Percentiles rank a stretch among this genome's conserved stretches.
phyloP scores from a whole-genome alignment of 1,140 invertebrate genomes.

The Micrasema minimum region DNA sequence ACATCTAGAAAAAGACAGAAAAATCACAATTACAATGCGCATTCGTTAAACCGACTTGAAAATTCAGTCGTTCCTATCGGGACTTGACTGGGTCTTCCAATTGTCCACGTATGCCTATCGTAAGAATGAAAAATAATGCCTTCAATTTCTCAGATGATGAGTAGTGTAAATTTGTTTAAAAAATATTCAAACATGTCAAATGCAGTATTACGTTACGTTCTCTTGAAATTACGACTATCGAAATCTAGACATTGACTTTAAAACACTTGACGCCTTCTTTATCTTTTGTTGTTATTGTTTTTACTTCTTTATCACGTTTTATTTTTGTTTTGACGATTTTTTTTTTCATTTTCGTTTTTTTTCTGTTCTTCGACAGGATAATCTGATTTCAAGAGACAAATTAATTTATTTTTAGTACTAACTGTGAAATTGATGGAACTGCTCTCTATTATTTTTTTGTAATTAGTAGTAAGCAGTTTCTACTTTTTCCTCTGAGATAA shows the following conservation, averaged over 20 bases:
- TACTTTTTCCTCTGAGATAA: neutral
- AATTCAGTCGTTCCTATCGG: neutral
- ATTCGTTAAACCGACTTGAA: neutral
- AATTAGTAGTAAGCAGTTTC: neutral
- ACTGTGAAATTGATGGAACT: neutral
- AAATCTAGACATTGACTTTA: neutral
- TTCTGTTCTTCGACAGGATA: no score
- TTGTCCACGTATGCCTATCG: neutral
- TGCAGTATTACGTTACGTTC: neutral
- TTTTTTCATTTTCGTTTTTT: conserved; percentile 9
- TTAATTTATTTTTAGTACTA: conserved; percentile 25
- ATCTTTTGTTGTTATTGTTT: neutral
- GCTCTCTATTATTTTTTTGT: conserved; percentile 21
- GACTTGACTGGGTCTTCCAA: neutral
- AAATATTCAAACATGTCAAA: neutral
- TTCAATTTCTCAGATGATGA: neutral
- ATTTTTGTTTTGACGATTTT: neutral
- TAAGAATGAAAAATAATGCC: neutral
- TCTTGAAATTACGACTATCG: neutral
- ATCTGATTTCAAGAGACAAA: neutral
- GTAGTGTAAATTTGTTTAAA: neutral
- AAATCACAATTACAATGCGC: no score
- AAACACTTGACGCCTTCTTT: neutral
- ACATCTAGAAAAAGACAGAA: no score
- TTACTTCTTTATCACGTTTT: neutral